These are phyloP conservation scores for Drosophila pseudoananassae DNA, from an alignment of 1,140 invertebrate species.

Conservation along the genomic window DNA sequence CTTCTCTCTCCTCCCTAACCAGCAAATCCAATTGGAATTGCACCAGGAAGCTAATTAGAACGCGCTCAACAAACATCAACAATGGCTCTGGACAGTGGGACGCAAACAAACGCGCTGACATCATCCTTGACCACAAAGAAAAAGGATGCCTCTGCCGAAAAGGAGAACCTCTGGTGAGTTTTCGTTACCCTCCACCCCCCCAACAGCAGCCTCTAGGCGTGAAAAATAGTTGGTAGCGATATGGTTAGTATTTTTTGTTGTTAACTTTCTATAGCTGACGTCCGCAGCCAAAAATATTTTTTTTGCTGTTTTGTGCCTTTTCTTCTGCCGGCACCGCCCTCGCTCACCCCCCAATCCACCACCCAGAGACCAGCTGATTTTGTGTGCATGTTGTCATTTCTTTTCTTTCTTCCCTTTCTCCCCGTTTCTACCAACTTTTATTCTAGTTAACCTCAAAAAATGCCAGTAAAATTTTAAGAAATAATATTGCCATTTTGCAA, in stretches of 20 bases:
- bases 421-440: neutral
- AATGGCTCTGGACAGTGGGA: conserved; percentile 77
- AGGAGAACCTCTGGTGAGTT: conserved; percentile 82
- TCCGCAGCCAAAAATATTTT: conserved; percentile 37
- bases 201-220: too few relatives aligned
- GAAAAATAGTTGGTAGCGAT: neutral
- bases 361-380: conserved; percentile 58
- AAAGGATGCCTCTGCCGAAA: conserved; percentile 76
- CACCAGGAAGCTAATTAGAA: conserved; percentile 26
- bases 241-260: conserved; percentile 5
- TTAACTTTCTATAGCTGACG: conserved; percentile 71
- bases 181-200: neutral
- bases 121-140: conserved; percentile 80
- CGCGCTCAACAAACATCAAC: conserved; percentile 30
- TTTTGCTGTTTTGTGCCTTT: conserved; percentile 16
- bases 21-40: conserved; percentile 33
- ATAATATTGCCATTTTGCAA: neutral
- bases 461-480: conserved; percentile 1
- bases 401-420: neutral
- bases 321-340: conserved; percentile 21
- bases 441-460: conserved; percentile 30
- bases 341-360: conserved; percentile 2
- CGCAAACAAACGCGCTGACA: conserved; percentile 82
- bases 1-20: conserved; percentile 26
- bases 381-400: conserved; percentile 54